Evolutionary conservation across 2,113 vertebrate species (phyloP).

Genomic region (Nematolebias whitei): DNA sequence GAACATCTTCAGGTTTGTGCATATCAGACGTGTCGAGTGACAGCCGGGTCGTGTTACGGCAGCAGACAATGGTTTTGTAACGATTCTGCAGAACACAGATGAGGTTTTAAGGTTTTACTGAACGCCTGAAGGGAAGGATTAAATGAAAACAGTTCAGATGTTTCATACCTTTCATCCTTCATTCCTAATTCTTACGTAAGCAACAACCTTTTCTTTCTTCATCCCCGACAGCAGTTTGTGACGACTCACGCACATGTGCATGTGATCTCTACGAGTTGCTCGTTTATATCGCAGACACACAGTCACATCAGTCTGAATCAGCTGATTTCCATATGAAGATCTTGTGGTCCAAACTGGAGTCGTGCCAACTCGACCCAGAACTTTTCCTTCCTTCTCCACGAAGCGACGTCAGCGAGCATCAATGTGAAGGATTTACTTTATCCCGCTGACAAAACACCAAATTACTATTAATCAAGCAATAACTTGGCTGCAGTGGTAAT

Average conservation of each 20-base stretch:
- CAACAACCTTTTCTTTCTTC: not conserved
- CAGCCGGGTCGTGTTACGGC: not conserved
- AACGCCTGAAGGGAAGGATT: not conserved
- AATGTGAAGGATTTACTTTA: not conserved
- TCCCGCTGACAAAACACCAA: too few species aligned
- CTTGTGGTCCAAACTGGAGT: not conserved
- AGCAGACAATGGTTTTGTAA: not conserved
- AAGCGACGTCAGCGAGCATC: not conserved
- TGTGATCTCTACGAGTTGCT: not conserved
- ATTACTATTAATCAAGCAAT: too few species aligned
- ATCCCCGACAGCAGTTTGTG: not conserved
- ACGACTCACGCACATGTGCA: not conserved
- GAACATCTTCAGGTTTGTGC: not conserved
- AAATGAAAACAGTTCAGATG: slow-evolving; percentile 4
- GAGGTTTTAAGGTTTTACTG: not conserved
- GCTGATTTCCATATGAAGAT: slow-evolving; percentile 2
- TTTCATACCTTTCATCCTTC: slow-evolving; percentile 6
- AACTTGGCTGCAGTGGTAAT: too few species aligned
- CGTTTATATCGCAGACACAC: not conserved
- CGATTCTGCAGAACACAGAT: not conserved
- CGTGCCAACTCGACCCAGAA: not conserved
- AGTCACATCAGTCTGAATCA: not conserved
- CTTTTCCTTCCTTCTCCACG: not conserved
- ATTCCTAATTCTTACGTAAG: slow-evolving; percentile 8
- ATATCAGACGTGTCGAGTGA: not conserved